Percentiles rank a stretch among this genome's conserved stretches.
Conservation (phyloP, 1,140 invertebrate genomes). For the Harpegnathos saltator region DNA sequence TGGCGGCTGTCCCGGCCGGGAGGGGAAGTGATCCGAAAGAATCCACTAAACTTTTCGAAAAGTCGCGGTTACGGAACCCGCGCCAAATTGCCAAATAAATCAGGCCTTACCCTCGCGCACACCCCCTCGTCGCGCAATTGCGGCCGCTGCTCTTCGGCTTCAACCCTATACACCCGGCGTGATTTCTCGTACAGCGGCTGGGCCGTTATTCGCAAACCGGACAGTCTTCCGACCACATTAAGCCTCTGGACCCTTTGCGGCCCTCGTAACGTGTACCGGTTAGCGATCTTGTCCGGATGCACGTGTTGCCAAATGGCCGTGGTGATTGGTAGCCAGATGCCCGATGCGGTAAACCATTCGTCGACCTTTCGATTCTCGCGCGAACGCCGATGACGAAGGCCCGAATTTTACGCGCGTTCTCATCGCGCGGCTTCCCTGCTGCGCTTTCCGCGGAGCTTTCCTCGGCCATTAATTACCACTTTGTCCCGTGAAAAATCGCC, state of each 20-base stretch:
- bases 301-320: constrained; percentile 35
- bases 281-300: constrained; percentile 48
- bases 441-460: not conserved
- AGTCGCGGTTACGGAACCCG: constrained; percentile 42
- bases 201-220: constrained; percentile 20
- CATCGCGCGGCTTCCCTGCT: no score
- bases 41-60: constrained; percentile 55
- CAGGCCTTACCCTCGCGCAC: constrained; percentile 18
- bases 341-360: constrained; percentile 18
- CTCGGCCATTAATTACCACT: no score
- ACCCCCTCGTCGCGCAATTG: constrained; percentile 10
- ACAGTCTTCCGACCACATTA: constrained; percentile 59
- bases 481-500: not conserved
- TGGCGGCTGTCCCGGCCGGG: constrained; percentile 36
- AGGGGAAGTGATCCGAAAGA: constrained; percentile 53
- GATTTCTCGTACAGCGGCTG: constrained; percentile 33
- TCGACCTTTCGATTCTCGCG: constrained; percentile 1
- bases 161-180: constrained; percentile 13
- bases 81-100: constrained; percentile 68
- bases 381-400: not conserved
- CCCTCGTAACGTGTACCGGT: not conserved
- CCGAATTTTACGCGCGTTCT: not conserved
- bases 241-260: constrained; percentile 12
- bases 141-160: constrained; percentile 20
- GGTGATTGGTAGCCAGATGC: constrained; percentile 49